Conservation (phyloP, 2,113 vertebrate genomes). For the Protobothrops flavoviridis region DNA sequence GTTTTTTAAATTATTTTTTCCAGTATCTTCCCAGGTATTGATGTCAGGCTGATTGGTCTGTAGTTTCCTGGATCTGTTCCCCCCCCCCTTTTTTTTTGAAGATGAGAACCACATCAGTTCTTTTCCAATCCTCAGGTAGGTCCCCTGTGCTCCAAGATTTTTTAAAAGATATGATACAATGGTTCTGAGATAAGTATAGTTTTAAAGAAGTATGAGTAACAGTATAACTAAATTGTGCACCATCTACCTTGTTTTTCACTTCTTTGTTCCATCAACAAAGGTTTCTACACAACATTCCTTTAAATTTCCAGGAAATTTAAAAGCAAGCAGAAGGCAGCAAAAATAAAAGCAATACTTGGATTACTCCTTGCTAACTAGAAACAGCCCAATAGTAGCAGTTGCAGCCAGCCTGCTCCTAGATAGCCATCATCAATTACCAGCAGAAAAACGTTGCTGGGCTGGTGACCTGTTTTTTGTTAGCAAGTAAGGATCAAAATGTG, state of each 20-base stretch:
- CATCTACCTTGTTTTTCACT: neutral
- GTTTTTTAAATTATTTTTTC: too few species aligned
- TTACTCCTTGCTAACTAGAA: neutral
- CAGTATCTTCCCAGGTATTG: too few species aligned
- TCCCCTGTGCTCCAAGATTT: too few species aligned
- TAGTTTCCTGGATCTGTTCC: too few species aligned
- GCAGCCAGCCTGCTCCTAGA: neutral
- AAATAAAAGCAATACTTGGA: neutral
- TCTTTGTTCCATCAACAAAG: neutral
- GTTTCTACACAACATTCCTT: neutral
- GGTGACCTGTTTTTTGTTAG: neutral
- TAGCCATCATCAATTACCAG: neutral
- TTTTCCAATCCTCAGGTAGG: too few species aligned
- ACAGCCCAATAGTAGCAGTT: neutral
- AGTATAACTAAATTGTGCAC: neutral
- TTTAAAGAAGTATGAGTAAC: neutral
- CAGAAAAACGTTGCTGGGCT: neutral
- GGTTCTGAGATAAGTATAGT: too few species aligned
- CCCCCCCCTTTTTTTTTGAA: too few species aligned
- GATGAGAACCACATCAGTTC: too few species aligned
- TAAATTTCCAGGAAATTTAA: neutral
- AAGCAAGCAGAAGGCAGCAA: neutral
- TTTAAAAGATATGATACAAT: too few species aligned
- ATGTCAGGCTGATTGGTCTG: too few species aligned
- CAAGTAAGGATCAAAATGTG: neutral